Evolutionary conservation across 2,113 vertebrate species (phyloP), one percentile per base, ranked within the genome.

Genomic region (Mustela nigripes): DNA sequence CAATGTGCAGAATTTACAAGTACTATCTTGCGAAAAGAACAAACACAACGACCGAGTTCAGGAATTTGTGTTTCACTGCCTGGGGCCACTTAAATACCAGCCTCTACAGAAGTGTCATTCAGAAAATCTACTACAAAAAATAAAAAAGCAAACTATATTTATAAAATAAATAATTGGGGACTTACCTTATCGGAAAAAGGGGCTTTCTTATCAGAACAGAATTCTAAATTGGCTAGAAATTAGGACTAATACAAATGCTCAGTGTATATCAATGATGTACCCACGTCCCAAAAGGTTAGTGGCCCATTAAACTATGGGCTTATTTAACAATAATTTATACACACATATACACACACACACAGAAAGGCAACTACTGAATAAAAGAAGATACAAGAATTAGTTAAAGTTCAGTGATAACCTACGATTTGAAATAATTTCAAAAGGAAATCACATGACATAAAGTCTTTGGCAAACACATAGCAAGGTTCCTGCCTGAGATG

Each of bases 401-500:
- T 90, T 74, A 56, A 96, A 97, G 92, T 94, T 97, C 71, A 83
- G 33, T 60, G 81, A 94, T 92, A 97, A 97, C 73, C 94, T 92
- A 95, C 58, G 71, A 83, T 85, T 89, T 96, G 80, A 97, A 95
- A 96, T 88, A 45, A 74, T 89, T 69, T 97, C 87, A 84, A 96
- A 92, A 96, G 92, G 86, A 98, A 96, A 96, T 93, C 87, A 95
- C 65, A 81, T 50, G 83, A 87, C 22, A 93, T 0, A 73, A 97
- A 95, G 82, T 86, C 92, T 97, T 74, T 98, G 97, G 97, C 97
- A 97, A 97, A 81, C 81, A 63, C 26, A 83, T 0, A 81, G 87
- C 56, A 94, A 97, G 97, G 91, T 96, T 96, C 84, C 76, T 96
- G 97, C 97, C 85, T 78, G 87, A 90, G 86, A 96, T 96, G 96